These are phyloP conservation scores for Meloe dianella DNA, from an alignment of 2,888 invertebrate genomes.

Conservation along the genomic window DNA sequence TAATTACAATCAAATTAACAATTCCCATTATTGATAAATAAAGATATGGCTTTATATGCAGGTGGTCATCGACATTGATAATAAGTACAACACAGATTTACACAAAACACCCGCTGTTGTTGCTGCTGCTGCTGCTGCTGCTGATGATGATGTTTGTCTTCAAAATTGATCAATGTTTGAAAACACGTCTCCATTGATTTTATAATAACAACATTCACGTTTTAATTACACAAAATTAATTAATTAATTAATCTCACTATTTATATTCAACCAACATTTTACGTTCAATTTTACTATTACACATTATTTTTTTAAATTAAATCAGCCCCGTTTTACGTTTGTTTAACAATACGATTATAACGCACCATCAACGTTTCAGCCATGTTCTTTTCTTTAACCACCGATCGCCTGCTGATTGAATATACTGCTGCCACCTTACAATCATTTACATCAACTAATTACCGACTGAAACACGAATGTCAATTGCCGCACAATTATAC, in stretches of 20 bases:
- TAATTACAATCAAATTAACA: slow-evolving; percentile 43
- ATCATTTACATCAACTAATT: neutral
- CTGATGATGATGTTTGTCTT: slow-evolving; percentile 32
- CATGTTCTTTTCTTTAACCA: slow-evolving; percentile 43
- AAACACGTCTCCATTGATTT: slow-evolving; percentile 29
- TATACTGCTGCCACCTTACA: neutral
- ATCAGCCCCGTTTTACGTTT: neutral
- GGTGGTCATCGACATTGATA: slow-evolving; percentile 52
- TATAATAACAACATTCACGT: neutral
- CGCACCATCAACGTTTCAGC: slow-evolving; percentile 27
- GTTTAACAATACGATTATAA: neutral
- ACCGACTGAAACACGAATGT: neutral
- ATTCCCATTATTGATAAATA: slow-evolving; percentile 51
- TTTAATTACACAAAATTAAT: neutral
- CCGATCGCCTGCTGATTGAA: slow-evolving; percentile 32
- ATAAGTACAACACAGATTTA: slow-evolving; percentile 35
- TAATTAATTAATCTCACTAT: too few species aligned
- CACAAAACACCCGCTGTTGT: slow-evolving; percentile 36
- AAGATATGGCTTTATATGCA: slow-evolving; percentile 52
- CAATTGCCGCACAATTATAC: neutral
- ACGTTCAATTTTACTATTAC: neutral
- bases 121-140: neutral
- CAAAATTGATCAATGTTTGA: slow-evolving; percentile 21
- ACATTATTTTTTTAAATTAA: neutral
- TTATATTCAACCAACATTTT: too few species aligned